Conservation (phyloP, 2,797 vertebrate species). For the Phalanger gymnotis region DNA sequence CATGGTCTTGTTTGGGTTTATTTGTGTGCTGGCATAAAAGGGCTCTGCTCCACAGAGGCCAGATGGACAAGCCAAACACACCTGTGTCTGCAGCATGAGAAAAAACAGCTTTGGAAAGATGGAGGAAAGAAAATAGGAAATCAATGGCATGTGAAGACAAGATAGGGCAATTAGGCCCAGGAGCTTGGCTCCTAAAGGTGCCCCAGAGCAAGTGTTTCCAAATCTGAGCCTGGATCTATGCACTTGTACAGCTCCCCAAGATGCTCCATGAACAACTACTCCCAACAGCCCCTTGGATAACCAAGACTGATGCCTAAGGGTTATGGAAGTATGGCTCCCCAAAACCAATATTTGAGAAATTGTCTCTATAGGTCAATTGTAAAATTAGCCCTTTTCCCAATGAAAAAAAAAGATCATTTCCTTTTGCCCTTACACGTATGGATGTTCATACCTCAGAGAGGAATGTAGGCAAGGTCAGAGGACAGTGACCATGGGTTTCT, state of each 20-base stretch:
- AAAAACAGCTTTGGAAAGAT: constrained; percentile 20
- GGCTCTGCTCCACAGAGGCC: not conserved
- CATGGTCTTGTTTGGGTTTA: not conserved
- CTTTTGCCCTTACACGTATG: not conserved
- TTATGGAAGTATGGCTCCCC: not conserved
- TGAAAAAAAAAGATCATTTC: not conserved
- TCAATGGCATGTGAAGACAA: constrained; percentile 46
- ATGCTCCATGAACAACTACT: not conserved
- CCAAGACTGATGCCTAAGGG: not conserved
- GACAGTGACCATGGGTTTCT: not conserved
- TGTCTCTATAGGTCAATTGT: too few species aligned
- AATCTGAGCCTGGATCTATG: constrained; percentile 2
- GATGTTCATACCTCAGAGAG: not conserved
- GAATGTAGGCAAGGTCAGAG: not conserved
- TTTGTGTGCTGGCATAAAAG: constrained; percentile 29
- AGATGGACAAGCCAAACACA: constrained; percentile 4
- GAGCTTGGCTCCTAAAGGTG: not conserved
- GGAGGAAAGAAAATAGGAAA: constrained; percentile 66
- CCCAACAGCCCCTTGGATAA: not conserved
- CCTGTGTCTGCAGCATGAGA: not conserved
- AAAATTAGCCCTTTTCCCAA: not conserved
- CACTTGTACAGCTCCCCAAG: constrained; percentile 18
- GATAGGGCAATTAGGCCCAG: constrained; percentile 46
- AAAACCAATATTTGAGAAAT: not conserved
- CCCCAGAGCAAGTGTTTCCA: constrained; percentile 1